These are phyloP conservation scores for Tarsius wallacei DNA, from an alignment of 2,797 vertebrate genomes.

Conservation along the genomic window DNA sequence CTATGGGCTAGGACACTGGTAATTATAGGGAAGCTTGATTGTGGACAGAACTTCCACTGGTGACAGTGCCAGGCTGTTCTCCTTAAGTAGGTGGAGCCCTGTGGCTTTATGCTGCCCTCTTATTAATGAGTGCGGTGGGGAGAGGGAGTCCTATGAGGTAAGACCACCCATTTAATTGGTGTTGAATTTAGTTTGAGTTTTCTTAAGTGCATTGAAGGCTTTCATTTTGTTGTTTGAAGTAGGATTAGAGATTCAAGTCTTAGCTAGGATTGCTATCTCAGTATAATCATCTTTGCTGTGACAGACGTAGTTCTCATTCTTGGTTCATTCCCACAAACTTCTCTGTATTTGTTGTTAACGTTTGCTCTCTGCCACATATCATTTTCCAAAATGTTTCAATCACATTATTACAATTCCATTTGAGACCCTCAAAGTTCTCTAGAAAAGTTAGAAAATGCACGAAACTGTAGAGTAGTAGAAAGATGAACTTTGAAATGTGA, in stretches of 20 bases:
- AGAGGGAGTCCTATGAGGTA: neutral
- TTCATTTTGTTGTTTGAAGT: constrained; percentile 58
- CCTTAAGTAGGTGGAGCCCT: neutral
- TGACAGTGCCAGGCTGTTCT: neutral
- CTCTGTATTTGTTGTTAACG: neutral
- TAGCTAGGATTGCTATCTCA: neutral
- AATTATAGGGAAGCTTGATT: constrained; percentile 46
- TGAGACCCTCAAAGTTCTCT: neutral
- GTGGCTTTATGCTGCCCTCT: constrained; percentile 56
- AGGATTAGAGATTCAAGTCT: neutral
- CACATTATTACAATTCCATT: neutral
- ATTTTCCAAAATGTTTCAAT: neutral
- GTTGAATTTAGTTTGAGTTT: constrained; percentile 20
- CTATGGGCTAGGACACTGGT: neutral
- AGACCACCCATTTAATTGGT: neutral
- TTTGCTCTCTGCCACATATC: neutral
- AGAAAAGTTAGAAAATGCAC: neutral
- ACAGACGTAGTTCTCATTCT: neutral
- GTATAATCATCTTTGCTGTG: neutral
- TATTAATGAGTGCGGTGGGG: constrained; percentile 45
- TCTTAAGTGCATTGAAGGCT: neutral
- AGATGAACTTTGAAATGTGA: neutral
- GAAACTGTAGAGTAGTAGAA: neutral
- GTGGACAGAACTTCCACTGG: neutral
- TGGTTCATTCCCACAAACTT: neutral